phyloP scores from a whole-genome alignment of 2,888 invertebrate genomes.

The Tryphoninae sp. region DNA sequence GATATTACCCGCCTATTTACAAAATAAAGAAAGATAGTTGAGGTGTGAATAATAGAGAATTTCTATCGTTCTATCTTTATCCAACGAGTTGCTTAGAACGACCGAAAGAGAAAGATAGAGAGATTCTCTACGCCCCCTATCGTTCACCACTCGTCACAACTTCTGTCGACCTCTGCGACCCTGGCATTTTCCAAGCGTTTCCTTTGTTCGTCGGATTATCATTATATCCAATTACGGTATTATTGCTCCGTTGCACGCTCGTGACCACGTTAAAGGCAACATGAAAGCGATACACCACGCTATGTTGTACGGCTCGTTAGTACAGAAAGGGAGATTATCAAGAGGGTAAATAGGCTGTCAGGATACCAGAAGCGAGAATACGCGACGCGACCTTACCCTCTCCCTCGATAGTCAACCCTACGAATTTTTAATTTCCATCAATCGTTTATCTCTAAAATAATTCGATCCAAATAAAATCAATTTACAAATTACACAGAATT shows the following conservation, averaged over 20 bases:
- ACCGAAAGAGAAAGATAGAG: slow-evolving; percentile 26
- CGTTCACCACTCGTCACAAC: slow-evolving; percentile 46
- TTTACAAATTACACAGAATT: neutral
- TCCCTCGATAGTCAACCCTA: slow-evolving; percentile 20
- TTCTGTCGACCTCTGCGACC: slow-evolving; percentile 76
- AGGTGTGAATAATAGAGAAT: no score
- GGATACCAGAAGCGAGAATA: slow-evolving; percentile 68
- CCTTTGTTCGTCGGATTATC: slow-evolving; percentile 79
- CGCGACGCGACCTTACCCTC: slow-evolving; percentile 47
- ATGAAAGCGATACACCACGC: slow-evolving; percentile 22
- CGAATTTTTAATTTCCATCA: neutral
- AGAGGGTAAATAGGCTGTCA: slow-evolving; percentile 72
- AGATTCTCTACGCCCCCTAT: slow-evolving; percentile 40
- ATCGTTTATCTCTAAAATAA: no score
- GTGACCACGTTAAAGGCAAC: slow-evolving; percentile 34
- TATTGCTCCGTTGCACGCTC: slow-evolving; percentile 63
- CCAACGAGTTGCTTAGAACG: neutral
- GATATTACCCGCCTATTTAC: no score
- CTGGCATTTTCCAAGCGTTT: slow-evolving; percentile 78
- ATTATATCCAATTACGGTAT: slow-evolving; percentile 73
- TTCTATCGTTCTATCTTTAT: slow-evolving; percentile 12
- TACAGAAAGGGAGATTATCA: slow-evolving; percentile 72
- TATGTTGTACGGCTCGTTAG: slow-evolving; percentile 65
- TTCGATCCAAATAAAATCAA: no score
- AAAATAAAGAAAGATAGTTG: neutral